phyloP scores from a whole-genome alignment of 1,140 invertebrate genomes.

The Drosophila bipectinata region DNA sequence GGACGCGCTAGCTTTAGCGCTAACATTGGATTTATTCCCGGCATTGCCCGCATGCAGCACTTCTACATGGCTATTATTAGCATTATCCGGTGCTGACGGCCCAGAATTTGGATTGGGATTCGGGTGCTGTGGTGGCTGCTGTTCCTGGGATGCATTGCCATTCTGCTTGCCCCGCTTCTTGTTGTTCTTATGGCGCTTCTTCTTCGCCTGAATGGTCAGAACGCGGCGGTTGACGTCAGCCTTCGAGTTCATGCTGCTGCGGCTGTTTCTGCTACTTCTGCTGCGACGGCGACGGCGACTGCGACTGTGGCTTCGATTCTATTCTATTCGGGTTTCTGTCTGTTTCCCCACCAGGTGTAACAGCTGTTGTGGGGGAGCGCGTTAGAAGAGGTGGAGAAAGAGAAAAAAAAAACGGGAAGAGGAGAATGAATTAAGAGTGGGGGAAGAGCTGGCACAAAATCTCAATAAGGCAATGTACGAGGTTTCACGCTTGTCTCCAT shows the following conservation, averaged over 20 bases:
- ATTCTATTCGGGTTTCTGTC: slow-evolving; percentile 30
- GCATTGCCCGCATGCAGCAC: slow-evolving; percentile 29
- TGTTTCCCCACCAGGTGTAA: slow-evolving; percentile 46
- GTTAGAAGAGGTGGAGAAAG: slow-evolving; percentile 2
- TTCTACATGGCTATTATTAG: slow-evolving; percentile 77
- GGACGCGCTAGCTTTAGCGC: slow-evolving; percentile 18
- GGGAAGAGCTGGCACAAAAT: slow-evolving; percentile 52
- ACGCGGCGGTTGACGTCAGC: slow-evolving; percentile 94
- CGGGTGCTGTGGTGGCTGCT: slow-evolving; percentile 13
- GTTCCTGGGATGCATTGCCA: slow-evolving; percentile 47
- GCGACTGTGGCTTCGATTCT: slow-evolving; percentile 33
- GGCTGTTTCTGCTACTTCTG: slow-evolving; percentile 11
- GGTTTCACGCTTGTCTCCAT: slow-evolving; percentile 53
- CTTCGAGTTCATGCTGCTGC: slow-evolving; percentile 89
- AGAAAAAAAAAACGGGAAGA: slow-evolving; percentile 3
- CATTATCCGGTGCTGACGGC: slow-evolving; percentile 64
- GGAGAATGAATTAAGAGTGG: neutral
- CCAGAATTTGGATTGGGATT: slow-evolving; percentile 23
- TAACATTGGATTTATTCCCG: slow-evolving; percentile 10
- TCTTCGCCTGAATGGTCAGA: slow-evolving; percentile 94
- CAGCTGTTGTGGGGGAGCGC: slow-evolving; percentile 61
- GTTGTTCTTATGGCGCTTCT: slow-evolving; percentile 93
- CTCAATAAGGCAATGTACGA: slow-evolving; percentile 74
- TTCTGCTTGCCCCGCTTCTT: slow-evolving; percentile 89
- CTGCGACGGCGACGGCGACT: neutral